Conservation (phyloP, 2,888 invertebrate genomes). For the Drosophila testacea region DNA sequence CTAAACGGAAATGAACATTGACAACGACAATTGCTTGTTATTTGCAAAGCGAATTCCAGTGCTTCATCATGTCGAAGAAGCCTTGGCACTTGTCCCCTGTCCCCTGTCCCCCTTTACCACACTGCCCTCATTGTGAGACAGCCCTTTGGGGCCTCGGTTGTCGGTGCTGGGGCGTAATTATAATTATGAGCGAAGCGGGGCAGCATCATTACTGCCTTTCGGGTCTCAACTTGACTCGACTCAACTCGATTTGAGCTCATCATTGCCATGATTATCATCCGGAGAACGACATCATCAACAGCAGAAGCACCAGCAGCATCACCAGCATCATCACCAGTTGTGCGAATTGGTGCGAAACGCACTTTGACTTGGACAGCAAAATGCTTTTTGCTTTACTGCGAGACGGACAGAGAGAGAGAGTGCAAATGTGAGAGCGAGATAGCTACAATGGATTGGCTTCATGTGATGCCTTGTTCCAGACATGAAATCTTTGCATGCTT, state of each 20-base stretch:
- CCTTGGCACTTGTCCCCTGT: conserved; percentile 33
- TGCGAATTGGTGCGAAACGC: conserved; percentile 78
- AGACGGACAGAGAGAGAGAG: conserved; percentile 6
- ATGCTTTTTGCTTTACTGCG: conserved; percentile 49
- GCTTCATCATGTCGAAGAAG: conserved; percentile 57
- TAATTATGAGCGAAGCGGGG: conserved; percentile 72
- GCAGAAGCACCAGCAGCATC: conserved; percentile 45
- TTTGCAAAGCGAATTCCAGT: conserved; percentile 79
- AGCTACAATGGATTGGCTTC: conserved; percentile 57
- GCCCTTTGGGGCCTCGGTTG: conserved; percentile 25
- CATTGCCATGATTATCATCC: conserved; percentile 76
- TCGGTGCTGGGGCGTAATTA: conserved; percentile 63
- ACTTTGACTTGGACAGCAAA: conserved; percentile 74
- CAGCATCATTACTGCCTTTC: conserved; percentile 73
- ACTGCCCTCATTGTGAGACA: conserved; percentile 7
- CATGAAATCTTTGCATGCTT: conserved; percentile 33
- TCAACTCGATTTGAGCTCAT: conserved; percentile 57
- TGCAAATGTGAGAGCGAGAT: conserved; percentile 5
- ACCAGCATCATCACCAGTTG: conserved; percentile 23
- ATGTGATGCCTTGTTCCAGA: conserved; percentile 59
- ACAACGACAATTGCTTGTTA: conserved; percentile 83
- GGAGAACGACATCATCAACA: conserved; percentile 72
- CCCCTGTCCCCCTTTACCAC: neutral
- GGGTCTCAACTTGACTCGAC: conserved; percentile 45
- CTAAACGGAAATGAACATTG: conserved; percentile 83